phyloP scores from a whole-genome alignment of 1,140 invertebrate species.

The Drosophila malerkotliana region DNA sequence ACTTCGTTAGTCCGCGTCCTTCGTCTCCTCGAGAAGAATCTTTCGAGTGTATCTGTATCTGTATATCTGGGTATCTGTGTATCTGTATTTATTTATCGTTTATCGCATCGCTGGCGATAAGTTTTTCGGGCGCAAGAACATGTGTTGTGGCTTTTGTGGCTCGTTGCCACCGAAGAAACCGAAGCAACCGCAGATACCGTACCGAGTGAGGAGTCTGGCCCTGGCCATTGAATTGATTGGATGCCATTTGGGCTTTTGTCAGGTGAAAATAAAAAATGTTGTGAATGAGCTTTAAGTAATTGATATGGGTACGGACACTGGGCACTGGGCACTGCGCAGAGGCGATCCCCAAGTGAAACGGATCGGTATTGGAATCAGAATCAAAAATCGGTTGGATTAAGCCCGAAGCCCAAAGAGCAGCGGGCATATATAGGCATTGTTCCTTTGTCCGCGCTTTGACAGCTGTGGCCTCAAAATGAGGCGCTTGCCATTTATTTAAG shows the following conservation, averaged over 20 bases:
- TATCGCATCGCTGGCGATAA: constrained; percentile 81
- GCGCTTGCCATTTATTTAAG: constrained; percentile 78
- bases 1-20: constrained; percentile 56
- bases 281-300: constrained; percentile 84
- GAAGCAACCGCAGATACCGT: constrained; percentile 19
- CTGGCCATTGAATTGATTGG: constrained; percentile 74
- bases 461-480: constrained; percentile 78
- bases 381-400: constrained; percentile 26
- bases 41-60: constrained; percentile 1
- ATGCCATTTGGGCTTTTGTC: constrained; percentile 82
- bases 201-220: constrained; percentile 2
- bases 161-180: constrained; percentile 54
- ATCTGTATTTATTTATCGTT: constrained; percentile 80
- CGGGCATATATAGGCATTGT: constrained; percentile 69
- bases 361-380: background rate
- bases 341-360: constrained; percentile 3
- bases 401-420: constrained; percentile 47
- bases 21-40: constrained; percentile 1
- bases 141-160: constrained; percentile 69
- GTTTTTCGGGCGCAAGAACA: constrained; percentile 84
- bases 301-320: constrained; percentile 76
- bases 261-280: constrained; percentile 84
- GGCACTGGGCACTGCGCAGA: constrained; percentile 14
- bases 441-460: constrained; percentile 74
- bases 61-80: constrained; percentile 32